These are phyloP conservation scores for Hassar affinis DNA, from an alignment of 2,113 vertebrate species.

Conservation along the genomic window DNA sequence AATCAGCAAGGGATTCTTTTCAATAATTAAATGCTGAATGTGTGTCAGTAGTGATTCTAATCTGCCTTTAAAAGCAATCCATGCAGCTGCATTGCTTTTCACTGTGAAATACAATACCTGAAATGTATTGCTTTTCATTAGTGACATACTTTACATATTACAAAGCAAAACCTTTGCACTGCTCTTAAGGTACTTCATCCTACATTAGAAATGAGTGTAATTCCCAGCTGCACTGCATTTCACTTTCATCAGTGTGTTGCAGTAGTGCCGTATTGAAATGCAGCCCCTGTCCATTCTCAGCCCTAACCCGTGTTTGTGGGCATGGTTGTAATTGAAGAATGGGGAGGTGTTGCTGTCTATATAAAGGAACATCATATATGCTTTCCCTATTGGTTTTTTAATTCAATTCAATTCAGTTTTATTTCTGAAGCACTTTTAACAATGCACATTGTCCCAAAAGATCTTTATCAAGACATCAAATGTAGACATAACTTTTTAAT, in stretches of 20 bases:
- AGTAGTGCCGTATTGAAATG: neutral
- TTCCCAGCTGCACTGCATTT: neutral
- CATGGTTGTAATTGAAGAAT: neutral
- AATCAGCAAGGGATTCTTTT: conserved; percentile 6
- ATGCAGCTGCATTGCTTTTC: neutral
- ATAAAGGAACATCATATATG: neutral
- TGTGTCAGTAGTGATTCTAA: neutral
- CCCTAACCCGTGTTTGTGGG: neutral
- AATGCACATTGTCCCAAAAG: no score
- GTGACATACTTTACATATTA: neutral
- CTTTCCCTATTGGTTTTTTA: neutral
- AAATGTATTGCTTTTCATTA: neutral
- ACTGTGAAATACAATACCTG: neutral
- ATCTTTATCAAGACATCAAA: no score
- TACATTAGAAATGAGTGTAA: neutral
- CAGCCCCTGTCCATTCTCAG: neutral
- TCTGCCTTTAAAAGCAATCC: neutral
- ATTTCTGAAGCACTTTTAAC: no score
- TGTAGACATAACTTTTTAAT: no score
- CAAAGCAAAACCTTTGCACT: neutral
- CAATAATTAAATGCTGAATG: neutral
- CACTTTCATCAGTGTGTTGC: neutral
- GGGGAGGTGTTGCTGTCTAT: neutral
- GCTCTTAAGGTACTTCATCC: neutral
- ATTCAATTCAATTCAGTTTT: no score